Conservation (phyloP, 2,888 invertebrate species). For the Drosophila mercatorum region DNA sequence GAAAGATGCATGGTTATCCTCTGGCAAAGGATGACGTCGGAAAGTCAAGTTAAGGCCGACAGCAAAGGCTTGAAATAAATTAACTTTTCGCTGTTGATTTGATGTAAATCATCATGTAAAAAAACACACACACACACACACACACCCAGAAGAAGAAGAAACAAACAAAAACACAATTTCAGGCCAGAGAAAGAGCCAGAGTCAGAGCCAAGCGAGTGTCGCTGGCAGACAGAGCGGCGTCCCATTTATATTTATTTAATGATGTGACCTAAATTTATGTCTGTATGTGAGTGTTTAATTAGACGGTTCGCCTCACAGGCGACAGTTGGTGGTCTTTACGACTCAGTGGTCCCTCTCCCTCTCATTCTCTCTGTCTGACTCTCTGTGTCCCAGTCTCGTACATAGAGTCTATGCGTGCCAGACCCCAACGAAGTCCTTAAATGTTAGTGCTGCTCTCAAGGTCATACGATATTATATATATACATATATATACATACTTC, state of each 20-base stretch:
- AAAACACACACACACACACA: constrained; percentile 26
- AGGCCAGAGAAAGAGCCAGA: constrained; percentile 4
- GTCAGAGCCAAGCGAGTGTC: constrained; percentile 34
- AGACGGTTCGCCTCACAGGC: constrained; percentile 70
- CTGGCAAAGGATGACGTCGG: constrained; percentile 22
- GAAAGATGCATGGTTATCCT: constrained; percentile 61
- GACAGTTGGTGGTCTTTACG: constrained; percentile 77
- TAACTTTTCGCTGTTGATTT: constrained; percentile 75
- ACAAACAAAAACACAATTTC: constrained; percentile 25
- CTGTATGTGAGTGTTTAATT: constrained; percentile 77
- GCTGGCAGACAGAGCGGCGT: constrained; percentile 55
- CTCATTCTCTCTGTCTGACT: background rate
- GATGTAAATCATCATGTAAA: constrained; percentile 74
- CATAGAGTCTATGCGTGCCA: constrained; percentile 13
- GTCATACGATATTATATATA: constrained; percentile 75
- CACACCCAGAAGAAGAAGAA: background rate
- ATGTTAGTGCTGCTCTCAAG: constrained; percentile 67
- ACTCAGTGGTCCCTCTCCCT: constrained; percentile 42
- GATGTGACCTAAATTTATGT: constrained; percentile 81
- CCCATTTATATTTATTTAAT: constrained; percentile 81
- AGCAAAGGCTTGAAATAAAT: constrained; percentile 78
- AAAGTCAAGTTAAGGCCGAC: constrained; percentile 52
- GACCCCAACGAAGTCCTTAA: constrained; percentile 35
- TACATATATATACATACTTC: constrained; percentile 47
- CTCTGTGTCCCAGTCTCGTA: background rate